Conservation (phyloP, 2,888 invertebrate genomes). For the Lasius platythorax region DNA sequence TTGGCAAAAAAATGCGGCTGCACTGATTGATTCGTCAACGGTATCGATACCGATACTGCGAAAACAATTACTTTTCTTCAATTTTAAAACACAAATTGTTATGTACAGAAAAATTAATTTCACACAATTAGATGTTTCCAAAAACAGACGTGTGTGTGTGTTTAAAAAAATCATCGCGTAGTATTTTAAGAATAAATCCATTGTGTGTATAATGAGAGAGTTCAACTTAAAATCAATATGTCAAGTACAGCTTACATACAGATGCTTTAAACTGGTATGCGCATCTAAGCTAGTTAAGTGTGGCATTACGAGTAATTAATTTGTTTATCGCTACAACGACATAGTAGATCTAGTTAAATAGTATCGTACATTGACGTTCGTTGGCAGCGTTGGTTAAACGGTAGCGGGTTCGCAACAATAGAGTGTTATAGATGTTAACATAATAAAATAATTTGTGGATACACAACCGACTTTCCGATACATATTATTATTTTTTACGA, state of each 20-base stretch:
- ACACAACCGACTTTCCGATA: not conserved
- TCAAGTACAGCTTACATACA: not conserved
- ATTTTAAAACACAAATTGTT: not conserved
- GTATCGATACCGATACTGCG: not conserved
- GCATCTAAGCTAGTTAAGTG: constrained; percentile 41
- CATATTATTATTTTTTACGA: constrained; percentile 20
- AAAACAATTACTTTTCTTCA: not conserved
- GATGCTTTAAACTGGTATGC: constrained; percentile 27
- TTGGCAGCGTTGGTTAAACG: constrained; percentile 22
- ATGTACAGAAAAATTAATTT: not conserved
- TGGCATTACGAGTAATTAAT: constrained; percentile 72
- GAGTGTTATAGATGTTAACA: constrained; percentile 24
- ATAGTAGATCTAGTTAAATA: constrained; percentile 70
- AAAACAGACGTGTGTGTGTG: not conserved
- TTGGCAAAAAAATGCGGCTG: not conserved
- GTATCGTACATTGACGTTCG: constrained; percentile 43
- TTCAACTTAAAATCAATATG: constrained; percentile 7
- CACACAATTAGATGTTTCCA: not conserved
- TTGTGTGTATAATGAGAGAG: not conserved
- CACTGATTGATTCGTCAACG: constrained; percentile 3
- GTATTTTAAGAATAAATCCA: not conserved
- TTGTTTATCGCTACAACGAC: constrained; percentile 75
- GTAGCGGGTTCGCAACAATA: constrained; percentile 24
- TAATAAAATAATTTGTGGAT: constrained; percentile 38
- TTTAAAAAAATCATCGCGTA: not conserved